A percentile compares a stretch with the other conserved stretches of the same genome.
Conservation (phyloP, 1,140 invertebrate genomes). For the Psilanteris sp. region DNA sequence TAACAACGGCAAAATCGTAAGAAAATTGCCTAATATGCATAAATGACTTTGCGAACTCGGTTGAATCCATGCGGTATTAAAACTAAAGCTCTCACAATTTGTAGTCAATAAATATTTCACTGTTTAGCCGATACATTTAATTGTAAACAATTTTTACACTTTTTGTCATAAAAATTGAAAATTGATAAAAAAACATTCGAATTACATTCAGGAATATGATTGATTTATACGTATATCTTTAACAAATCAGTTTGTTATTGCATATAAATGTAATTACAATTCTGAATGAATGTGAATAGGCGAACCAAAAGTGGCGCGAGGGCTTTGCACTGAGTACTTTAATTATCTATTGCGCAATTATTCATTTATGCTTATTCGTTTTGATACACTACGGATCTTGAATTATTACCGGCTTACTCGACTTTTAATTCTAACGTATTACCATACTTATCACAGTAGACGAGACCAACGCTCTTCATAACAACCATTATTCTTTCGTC, state of each 20-base stretch:
- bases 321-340: conserved; percentile 67
- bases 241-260: not conserved
- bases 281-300: conserved; percentile 30
- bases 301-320: conserved; percentile 41
- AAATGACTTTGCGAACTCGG: conserved; percentile 75
- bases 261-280: conserved; percentile 42
- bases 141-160: too few relatives aligned
- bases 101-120: conserved; percentile 39
- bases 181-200: too few relatives aligned
- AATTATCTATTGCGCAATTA: conserved; percentile 78
- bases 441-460: conserved; percentile 76
- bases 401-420: conserved; percentile 78
- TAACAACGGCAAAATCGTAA: conserved; percentile 78
- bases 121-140: too few relatives aligned
- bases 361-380: conserved; percentile 80
- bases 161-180: too few relatives aligned
- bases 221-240: too few relatives aligned
- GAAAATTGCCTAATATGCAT: conserved; percentile 79
- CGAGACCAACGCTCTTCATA: conserved; percentile 52
- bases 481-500: conserved; percentile 48
- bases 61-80: conserved; percentile 65
- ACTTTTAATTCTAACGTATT: conserved; percentile 78
- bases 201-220: too few relatives aligned
- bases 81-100: conserved; percentile 47
- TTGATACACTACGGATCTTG: conserved; percentile 77